Conservation (phyloP, 2,888 invertebrate species). For the Eupeodes luniger region DNA sequence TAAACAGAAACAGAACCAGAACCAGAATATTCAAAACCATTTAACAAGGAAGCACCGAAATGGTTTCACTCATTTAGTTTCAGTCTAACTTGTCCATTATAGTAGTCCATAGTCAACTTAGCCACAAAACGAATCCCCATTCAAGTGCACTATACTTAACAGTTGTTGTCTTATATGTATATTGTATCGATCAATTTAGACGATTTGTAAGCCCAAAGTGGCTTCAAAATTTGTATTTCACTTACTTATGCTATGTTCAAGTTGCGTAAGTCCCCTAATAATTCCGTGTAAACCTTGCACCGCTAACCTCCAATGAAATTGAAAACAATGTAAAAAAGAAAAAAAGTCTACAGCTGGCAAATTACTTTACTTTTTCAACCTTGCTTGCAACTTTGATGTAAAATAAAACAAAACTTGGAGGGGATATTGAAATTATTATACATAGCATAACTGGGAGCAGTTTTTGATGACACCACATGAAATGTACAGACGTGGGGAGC, state of each 20-base stretch:
- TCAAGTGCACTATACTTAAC: conserved; percentile 42
- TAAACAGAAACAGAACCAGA: too few species aligned
- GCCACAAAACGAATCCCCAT: conserved; percentile 11
- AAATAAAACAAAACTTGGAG: conserved; percentile 7
- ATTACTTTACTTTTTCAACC: conserved; percentile 34
- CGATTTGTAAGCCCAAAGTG: conserved; percentile 40
- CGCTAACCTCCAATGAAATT: conserved; percentile 67
- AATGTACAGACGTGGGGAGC: background rate
- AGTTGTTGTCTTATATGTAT: conserved; percentile 5
- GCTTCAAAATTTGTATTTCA: conserved; percentile 43
- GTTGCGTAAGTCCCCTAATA: conserved; percentile 62
- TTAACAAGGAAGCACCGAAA: conserved; percentile 33
- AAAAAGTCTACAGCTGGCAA: conserved; percentile 30
- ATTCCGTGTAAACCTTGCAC: conserved; percentile 73
- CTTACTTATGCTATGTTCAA: conserved; percentile 44
- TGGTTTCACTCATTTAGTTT: conserved; percentile 43
- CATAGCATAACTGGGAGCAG: background rate
- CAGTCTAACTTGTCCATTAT: conserved; percentile 8
- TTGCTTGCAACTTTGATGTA: conserved; percentile 44
- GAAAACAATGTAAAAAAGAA: conserved; percentile 50
- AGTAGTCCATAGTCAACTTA: background rate
- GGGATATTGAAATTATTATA: background rate
- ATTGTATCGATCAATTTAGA: conserved; percentile 25
- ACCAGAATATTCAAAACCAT: background rate
- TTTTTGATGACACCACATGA: conserved; percentile 12